Conservation (phyloP, 2,797 vertebrate genomes). For the Gallinago solitaria region DNA sequence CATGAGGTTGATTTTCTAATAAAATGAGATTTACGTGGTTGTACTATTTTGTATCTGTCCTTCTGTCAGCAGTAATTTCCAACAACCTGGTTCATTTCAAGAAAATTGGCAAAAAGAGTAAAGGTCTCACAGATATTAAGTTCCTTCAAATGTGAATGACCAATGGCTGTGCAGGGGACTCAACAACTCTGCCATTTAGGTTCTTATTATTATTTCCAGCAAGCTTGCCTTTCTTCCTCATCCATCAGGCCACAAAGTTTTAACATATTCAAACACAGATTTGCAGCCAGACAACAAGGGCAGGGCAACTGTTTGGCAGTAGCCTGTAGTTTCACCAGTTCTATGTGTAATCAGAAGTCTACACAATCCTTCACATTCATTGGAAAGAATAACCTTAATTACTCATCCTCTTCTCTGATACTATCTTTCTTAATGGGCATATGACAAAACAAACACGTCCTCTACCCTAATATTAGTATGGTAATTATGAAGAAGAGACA, state of each 20-base stretch:
- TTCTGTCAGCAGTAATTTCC: neutral
- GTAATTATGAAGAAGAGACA: neutral
- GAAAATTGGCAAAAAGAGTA: neutral
- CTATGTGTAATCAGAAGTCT: neutral
- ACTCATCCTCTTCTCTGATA: neutral
- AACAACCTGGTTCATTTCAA: neutral
- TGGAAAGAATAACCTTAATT: neutral
- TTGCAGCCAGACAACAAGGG: neutral
- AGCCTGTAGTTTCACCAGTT: neutral
- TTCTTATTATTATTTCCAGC: neutral
- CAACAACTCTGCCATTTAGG: neutral
- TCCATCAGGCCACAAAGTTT: neutral
- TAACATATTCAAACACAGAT: neutral
- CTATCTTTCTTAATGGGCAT: neutral
- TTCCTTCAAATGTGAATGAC: neutral
- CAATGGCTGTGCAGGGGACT: neutral
- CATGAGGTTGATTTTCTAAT: neutral
- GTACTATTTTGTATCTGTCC: neutral
- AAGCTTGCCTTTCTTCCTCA: neutral
- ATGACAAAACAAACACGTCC: neutral
- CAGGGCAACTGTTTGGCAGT: neutral
- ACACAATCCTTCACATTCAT: neutral
- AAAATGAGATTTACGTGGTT: neutral
- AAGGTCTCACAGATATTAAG: neutral
- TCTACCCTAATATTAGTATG: neutral